Evolutionary conservation across 2,797 vertebrate genomes (phyloP).

Genomic region (Brachyrhaphis roseni): DNA sequence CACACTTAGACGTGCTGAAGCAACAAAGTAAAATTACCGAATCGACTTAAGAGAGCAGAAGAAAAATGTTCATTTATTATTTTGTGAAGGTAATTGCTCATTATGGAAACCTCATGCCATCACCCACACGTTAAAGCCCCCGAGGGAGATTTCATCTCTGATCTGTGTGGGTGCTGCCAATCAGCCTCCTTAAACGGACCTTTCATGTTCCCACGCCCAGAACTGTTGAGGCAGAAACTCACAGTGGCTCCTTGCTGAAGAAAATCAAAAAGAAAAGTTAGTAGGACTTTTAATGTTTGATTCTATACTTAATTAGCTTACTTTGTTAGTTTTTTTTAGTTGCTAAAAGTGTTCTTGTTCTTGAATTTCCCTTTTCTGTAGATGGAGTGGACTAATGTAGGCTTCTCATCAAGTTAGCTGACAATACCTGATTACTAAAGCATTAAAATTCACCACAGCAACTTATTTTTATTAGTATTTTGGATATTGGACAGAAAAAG

Average conservation of each 20-base stretch:
- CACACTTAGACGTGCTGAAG: not conserved
- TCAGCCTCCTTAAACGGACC: conserved; percentile 20
- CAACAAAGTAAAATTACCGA: not conserved
- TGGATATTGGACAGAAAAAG: not conserved
- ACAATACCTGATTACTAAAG: not conserved
- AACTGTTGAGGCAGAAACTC: conserved; percentile 16
- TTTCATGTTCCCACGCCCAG: conserved; percentile 41
- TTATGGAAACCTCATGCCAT: conserved; percentile 7
- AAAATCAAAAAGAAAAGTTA: not conserved
- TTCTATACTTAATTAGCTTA: not conserved
- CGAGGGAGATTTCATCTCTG: not conserved
- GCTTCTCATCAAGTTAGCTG: not conserved
- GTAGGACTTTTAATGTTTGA: not conserved
- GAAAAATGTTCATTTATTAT: not conserved
- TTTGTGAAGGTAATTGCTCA: conserved; percentile 16
- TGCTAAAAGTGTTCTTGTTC: not conserved
- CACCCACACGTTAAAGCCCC: conserved; percentile 24
- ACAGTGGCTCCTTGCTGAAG: conserved; percentile 1
- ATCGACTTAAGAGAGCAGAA: not conserved
- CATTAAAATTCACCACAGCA: not conserved
- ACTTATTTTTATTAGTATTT: not conserved
- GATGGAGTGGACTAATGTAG: not conserved
- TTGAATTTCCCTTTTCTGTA: too few relatives aligned
- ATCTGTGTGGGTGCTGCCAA: conserved; percentile 25
- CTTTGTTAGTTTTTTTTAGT: not conserved